phyloP scores from a whole-genome alignment of 2,888 invertebrate genomes.

The Nycteola revayana region DNA sequence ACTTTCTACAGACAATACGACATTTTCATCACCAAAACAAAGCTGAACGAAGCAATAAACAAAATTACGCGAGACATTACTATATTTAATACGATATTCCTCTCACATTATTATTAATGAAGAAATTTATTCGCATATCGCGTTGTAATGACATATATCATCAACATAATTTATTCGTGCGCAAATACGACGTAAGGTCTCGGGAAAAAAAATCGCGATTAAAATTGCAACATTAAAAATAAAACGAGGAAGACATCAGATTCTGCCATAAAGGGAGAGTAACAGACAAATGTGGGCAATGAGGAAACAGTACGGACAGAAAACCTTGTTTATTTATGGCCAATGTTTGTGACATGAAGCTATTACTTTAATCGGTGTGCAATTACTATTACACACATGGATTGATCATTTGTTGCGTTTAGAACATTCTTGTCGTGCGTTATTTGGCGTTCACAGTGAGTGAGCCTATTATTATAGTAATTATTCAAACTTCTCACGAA shows the following conservation, averaged over 20 bases:
- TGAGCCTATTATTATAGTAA: constrained; percentile 12
- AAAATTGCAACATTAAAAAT: constrained; percentile 35
- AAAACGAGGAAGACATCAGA: constrained; percentile 42
- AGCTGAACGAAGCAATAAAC: constrained; percentile 23
- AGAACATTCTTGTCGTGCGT: constrained; percentile 8
- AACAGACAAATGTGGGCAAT: constrained; percentile 30
- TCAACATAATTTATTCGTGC: constrained; percentile 26
- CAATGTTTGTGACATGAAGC: constrained; percentile 14
- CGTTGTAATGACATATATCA: constrained; percentile 34
- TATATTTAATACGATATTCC: constrained; percentile 26
- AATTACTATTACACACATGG: constrained; percentile 21
- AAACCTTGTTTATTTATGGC: constrained; percentile 20
- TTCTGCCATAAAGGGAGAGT: constrained; percentile 46
- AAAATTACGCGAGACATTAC: constrained; percentile 28
- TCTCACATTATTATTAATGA: constrained; percentile 22
- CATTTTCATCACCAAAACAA: constrained; percentile 13
- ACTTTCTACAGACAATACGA: constrained; percentile 38
- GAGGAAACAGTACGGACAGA: constrained; percentile 41
- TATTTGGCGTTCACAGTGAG: not conserved
- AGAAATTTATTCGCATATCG: no score
- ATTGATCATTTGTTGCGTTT: constrained; percentile 14
- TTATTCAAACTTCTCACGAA: constrained; percentile 12
- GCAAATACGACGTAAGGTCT: constrained; percentile 21
- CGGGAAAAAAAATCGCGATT: constrained; percentile 22
- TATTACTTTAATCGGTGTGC: constrained; percentile 26